These are phyloP conservation scores for Apus apus DNA, from an alignment of 2,113 vertebrate species.

Conservation along the genomic window DNA sequence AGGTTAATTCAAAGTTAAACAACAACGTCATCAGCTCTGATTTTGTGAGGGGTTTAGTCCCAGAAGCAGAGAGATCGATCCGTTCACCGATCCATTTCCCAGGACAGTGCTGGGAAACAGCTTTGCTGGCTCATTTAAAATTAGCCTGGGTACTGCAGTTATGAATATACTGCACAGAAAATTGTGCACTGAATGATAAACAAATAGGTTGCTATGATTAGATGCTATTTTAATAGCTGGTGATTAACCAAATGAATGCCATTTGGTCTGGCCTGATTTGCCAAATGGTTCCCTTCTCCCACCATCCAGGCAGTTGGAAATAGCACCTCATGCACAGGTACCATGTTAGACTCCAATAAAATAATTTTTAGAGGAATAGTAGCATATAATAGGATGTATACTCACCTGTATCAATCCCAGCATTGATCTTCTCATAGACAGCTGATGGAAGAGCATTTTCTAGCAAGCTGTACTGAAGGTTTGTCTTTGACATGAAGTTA, in stretches of 20 bases:
- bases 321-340: background rate
- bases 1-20: slow-evolving; percentile 60
- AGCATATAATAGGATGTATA: background rate
- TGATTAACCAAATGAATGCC: slow-evolving; percentile 63
- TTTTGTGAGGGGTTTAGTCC: slow-evolving; percentile 60
- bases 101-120: slow-evolving; percentile 60
- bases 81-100: slow-evolving; percentile 64
- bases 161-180: slow-evolving; percentile 72
- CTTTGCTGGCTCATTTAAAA: slow-evolving; percentile 75
- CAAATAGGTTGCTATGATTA: slow-evolving; percentile 68
- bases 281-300: slow-evolving; percentile 36
- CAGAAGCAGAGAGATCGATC: slow-evolving; percentile 69
- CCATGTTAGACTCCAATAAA: background rate
- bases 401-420: slow-evolving; percentile 71
- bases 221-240: slow-evolving; percentile 67
- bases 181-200: slow-evolving; percentile 73
- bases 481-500: slow-evolving; percentile 75
- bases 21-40: slow-evolving; percentile 44
- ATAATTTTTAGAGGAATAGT: background rate
- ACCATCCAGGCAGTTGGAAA: background rate
- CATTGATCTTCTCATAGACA: slow-evolving; percentile 76
- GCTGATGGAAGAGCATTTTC: slow-evolving; percentile 76
- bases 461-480: slow-evolving; percentile 70
- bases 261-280: slow-evolving; percentile 53
- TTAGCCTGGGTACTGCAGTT: slow-evolving; percentile 78